Conservation (phyloP, 2,888 invertebrate species). For the Ectemnius continuus region DNA sequence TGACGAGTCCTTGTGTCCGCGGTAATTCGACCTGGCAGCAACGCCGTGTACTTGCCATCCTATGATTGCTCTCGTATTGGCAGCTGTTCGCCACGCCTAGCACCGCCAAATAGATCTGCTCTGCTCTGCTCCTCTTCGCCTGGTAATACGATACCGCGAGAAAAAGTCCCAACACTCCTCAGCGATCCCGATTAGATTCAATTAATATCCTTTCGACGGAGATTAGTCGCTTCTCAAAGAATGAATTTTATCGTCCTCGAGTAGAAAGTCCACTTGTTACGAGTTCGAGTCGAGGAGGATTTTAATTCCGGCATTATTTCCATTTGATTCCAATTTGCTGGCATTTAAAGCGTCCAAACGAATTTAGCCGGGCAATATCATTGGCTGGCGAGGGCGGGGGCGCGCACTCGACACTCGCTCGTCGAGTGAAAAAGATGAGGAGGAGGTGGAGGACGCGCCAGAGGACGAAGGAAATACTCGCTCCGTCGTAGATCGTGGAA, state of each 20-base stretch:
- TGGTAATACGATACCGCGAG: too few species aligned
- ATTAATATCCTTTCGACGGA: too few species aligned
- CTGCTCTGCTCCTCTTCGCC: too few species aligned
- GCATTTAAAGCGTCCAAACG: slow-evolving; percentile 73
- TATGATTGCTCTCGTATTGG: neutral
- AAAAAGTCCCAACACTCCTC: too few species aligned
- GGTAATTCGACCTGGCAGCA: slow-evolving; percentile 12
- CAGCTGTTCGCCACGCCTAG: slow-evolving; percentile 1
- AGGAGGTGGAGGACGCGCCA: slow-evolving; percentile 28
- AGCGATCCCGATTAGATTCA: too few species aligned
- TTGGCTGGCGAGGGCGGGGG: slow-evolving; percentile 58
- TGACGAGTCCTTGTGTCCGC: neutral
- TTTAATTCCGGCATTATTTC: slow-evolving; percentile 71
- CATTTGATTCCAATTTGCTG: slow-evolving; percentile 73
- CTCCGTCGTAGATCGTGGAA: slow-evolving; percentile 23
- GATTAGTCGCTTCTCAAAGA: too few species aligned
- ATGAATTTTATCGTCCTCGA: neutral
- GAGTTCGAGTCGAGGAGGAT: slow-evolving; percentile 65
- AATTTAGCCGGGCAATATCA: slow-evolving; percentile 75
- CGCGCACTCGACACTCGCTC: neutral
- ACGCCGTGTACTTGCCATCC: neutral
- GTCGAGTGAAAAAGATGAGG: slow-evolving; percentile 22
- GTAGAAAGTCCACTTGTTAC: neutral
- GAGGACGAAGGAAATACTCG: slow-evolving; percentile 27
- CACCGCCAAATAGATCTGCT: too few species aligned